These are phyloP conservation scores for Drosophila subsilvestris DNA, from an alignment of 2,888 invertebrate genomes.

Conservation along the genomic window DNA sequence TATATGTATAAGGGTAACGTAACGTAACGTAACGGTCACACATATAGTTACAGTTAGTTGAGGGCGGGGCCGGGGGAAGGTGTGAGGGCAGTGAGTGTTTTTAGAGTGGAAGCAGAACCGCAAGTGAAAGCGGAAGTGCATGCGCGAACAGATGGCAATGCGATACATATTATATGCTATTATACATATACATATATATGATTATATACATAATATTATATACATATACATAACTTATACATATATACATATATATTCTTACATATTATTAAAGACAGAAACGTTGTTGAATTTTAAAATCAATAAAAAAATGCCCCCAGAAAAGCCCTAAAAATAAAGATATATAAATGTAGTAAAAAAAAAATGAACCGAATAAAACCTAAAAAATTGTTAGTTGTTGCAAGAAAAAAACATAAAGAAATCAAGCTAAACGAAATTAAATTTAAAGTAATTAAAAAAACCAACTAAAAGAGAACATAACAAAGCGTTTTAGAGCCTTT, in stretches of 20 bases:
- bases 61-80: background rate
- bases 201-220: slow-evolving; percentile 59
- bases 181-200: slow-evolving; percentile 59
- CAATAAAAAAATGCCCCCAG: slow-evolving; percentile 48
- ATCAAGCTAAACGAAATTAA: slow-evolving; percentile 48
- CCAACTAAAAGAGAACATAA: slow-evolving; percentile 52
- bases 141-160: slow-evolving; percentile 50
- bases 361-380: slow-evolving; percentile 39
- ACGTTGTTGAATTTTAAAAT: slow-evolving; percentile 79
- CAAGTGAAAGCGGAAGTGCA: slow-evolving; percentile 20
- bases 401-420: slow-evolving; percentile 55
- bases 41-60: slow-evolving; percentile 1
- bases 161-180: slow-evolving; percentile 72
- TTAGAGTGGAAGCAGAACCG: slow-evolving; percentile 22
- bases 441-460: slow-evolving; percentile 51
- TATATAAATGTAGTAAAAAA: slow-evolving; percentile 54
- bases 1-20: slow-evolving; percentile 21
- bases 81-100: slow-evolving; percentile 16
- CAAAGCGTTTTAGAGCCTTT: slow-evolving; percentile 81
- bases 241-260: slow-evolving; percentile 64
- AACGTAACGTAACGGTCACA: slow-evolving; percentile 10
- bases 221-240: slow-evolving; percentile 60
- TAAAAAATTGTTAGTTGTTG: slow-evolving; percentile 78
- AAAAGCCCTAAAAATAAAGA: slow-evolving; percentile 51
- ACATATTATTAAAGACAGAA: slow-evolving; percentile 66